phyloP scores from a whole-genome alignment of 2,113 vertebrate species.

The Ageneiosus marmoratus region DNA sequence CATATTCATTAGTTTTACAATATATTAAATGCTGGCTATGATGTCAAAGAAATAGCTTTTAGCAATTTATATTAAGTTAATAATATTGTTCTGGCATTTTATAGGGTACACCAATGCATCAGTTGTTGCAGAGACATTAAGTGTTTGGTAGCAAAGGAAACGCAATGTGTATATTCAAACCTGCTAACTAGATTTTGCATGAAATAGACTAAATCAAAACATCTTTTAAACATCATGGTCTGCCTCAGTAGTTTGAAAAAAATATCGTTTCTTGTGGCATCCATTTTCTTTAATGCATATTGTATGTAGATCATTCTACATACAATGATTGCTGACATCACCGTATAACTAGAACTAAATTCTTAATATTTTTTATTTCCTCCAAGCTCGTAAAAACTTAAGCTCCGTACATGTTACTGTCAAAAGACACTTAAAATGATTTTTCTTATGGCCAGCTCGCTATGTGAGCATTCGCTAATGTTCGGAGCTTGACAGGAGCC shows the following conservation, averaged over 20 bases:
- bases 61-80: neutral
- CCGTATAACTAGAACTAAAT: neutral
- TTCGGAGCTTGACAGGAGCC: slow-evolving; percentile 72
- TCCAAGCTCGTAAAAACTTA: slow-evolving; percentile 1
- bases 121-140: neutral
- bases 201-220: neutral
- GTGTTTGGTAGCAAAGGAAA: no score
- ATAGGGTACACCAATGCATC: neutral
- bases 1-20: neutral
- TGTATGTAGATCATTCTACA: neutral
- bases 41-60: neutral
- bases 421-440: slow-evolving; percentile 73
- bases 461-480: slow-evolving; percentile 69
- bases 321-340: neutral
- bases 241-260: neutral
- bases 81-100: neutral
- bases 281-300: neutral
- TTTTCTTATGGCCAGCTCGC: slow-evolving; percentile 64
- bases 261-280: neutral
- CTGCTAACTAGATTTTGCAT: neutral
- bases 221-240: neutral
- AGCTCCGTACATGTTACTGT: slow-evolving; percentile 62
- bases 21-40: neutral
- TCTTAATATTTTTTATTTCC: neutral
- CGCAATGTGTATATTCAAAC: neutral